phyloP scores from a whole-genome alignment of 2,113 vertebrate genomes.

The Saguinus midas region DNA sequence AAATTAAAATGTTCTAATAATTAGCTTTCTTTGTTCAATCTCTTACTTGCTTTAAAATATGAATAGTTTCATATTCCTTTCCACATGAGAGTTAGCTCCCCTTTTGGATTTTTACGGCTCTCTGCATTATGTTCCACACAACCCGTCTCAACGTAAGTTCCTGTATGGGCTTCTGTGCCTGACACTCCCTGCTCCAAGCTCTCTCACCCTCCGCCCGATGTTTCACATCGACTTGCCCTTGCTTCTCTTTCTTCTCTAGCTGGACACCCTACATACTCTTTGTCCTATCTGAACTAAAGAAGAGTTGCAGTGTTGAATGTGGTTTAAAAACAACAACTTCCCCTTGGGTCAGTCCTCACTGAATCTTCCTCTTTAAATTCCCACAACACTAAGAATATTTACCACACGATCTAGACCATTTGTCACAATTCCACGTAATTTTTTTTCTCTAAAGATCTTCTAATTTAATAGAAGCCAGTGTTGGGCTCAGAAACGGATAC shows the following conservation, averaged over 20 bases:
- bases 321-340: no score
- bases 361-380: neutral
- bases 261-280: neutral
- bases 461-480: neutral
- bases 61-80: neutral
- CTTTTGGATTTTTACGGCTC: neutral
- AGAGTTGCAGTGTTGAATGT: neutral
- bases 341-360: neutral
- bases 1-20: neutral
- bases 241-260: neutral
- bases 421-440: neutral
- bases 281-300: neutral
- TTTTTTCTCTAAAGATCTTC: neutral
- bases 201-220: no score
- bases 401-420: neutral
- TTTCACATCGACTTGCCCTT: neutral
- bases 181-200: neutral
- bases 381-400: neutral
- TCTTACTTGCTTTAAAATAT: neutral
- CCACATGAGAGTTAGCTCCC: neutral
- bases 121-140: neutral
- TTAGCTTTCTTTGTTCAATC: neutral
- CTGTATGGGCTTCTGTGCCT: neutral
- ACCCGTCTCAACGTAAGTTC: neutral
- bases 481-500: neutral